phyloP scores from a whole-genome alignment of 2,888 invertebrate genomes.

The Rhagium mordax region DNA sequence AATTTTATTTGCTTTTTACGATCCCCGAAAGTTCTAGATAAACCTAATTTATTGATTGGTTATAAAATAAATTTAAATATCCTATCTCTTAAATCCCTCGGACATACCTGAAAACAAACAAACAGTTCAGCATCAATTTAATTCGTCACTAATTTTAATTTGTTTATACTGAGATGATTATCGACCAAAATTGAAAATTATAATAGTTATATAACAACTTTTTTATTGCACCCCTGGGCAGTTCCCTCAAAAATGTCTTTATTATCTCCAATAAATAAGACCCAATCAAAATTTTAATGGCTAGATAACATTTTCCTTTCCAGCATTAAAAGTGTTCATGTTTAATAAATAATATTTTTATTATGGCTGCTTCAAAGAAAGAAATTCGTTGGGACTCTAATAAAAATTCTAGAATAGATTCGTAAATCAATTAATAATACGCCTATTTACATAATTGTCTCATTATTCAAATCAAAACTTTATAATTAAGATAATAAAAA shows the following conservation, averaged over 20 bases:
- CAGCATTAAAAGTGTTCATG: background rate
- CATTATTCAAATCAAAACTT: slow-evolving; percentile 11
- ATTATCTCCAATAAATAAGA: slow-evolving; percentile 10
- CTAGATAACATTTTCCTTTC: slow-evolving; percentile 4
- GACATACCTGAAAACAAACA: background rate
- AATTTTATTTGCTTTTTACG: background rate
- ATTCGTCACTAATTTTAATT: slow-evolving; percentile 2
- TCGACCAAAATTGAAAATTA: background rate
- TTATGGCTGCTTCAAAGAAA: background rate
- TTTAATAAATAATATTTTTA: slow-evolving; percentile 10
- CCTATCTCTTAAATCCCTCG: background rate
- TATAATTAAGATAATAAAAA: slow-evolving; percentile 19
- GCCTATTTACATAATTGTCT: slow-evolving; percentile 12
- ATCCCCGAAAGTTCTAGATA: background rate
- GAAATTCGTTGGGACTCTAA: background rate
- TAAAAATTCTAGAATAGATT: slow-evolving; percentile 1
- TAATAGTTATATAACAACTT: background rate
- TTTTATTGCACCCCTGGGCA: slow-evolving; percentile 10
- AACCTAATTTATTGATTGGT: background rate
- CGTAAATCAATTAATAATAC: slow-evolving; percentile 15
- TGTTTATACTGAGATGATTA: background rate
- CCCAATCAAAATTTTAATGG: background rate
- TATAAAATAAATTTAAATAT: background rate
- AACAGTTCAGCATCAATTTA: background rate
- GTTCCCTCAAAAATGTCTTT: slow-evolving; percentile 10